phyloP scores from a whole-genome alignment of 2,888 invertebrate genomes.

The Chrysolina americana region DNA sequence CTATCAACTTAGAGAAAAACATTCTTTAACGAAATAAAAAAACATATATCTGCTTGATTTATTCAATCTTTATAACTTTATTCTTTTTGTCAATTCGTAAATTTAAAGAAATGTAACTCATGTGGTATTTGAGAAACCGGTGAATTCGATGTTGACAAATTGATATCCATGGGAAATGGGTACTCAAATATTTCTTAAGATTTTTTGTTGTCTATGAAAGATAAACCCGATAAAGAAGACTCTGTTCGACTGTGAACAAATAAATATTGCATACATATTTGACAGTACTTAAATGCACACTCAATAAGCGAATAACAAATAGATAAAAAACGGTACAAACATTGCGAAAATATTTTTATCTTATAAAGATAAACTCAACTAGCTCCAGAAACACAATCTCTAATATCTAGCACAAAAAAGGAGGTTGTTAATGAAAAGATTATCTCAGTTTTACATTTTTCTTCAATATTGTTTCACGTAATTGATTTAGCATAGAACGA shows the following conservation, averaged over 20 bases:
- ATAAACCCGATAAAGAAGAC: constrained; percentile 36
- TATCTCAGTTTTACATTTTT: no score
- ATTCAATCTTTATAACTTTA: no score
- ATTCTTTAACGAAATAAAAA: no score
- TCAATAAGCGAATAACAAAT: constrained; percentile 31
- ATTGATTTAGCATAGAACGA: no score
- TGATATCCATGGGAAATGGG: neutral
- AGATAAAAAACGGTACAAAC: constrained; percentile 36
- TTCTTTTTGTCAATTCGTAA: neutral
- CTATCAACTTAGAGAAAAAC: no score
- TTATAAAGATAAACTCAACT: neutral
- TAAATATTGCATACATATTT: constrained; percentile 43
- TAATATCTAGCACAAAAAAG: no score
- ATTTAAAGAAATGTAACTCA: neutral
- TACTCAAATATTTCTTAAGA: constrained; percentile 28
- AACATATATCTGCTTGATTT: no score
- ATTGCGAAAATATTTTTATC: constrained; percentile 30
- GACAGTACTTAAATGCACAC: constrained; percentile 34
- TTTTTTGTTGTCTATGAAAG: constrained; percentile 37
- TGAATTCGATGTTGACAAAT: constrained; percentile 1
- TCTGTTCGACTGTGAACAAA: constrained; percentile 27
- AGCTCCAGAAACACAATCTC: no score
- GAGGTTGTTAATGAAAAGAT: no score
- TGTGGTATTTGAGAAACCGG: neutral
- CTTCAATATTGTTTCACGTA: no score